Conservation (phyloP, 2,113 vertebrate genomes). For the Tringa solitaria region DNA sequence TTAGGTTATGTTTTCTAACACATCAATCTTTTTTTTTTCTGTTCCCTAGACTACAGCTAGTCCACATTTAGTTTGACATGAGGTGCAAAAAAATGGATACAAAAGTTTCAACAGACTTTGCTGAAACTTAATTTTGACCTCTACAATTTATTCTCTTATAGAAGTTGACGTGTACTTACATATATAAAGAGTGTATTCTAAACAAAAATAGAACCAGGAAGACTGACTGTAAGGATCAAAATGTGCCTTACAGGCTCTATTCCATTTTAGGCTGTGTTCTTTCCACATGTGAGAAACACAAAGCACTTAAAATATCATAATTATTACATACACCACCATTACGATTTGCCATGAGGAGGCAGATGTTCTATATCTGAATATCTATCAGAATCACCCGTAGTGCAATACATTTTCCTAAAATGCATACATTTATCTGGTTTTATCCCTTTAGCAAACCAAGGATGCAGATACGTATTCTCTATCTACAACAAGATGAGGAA, state of each 20-base stretch:
- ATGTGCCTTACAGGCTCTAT: background rate
- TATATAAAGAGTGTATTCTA: background rate
- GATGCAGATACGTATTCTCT: background rate
- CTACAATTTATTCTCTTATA: background rate
- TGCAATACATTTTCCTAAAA: background rate
- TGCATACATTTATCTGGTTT: background rate
- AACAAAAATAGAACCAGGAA: background rate
- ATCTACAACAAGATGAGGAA: background rate
- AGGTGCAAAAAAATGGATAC: background rate
- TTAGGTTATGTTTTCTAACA: background rate
- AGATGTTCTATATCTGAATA: background rate
- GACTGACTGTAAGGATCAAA: background rate
- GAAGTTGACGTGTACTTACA: background rate
- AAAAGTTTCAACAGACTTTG: background rate
- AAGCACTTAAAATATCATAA: background rate
- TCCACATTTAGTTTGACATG: background rate
- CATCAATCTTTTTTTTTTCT: accelerated
- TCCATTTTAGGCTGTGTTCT: background rate
- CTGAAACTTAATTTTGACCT: background rate
- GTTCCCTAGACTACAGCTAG: background rate
- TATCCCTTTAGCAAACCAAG: background rate
- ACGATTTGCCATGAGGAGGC: background rate
- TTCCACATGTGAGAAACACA: background rate
- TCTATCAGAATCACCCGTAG: background rate
- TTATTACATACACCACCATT: background rate